Conservation (phyloP, 1,140 invertebrate genomes). For the Drosophila lacertosa region DNA sequence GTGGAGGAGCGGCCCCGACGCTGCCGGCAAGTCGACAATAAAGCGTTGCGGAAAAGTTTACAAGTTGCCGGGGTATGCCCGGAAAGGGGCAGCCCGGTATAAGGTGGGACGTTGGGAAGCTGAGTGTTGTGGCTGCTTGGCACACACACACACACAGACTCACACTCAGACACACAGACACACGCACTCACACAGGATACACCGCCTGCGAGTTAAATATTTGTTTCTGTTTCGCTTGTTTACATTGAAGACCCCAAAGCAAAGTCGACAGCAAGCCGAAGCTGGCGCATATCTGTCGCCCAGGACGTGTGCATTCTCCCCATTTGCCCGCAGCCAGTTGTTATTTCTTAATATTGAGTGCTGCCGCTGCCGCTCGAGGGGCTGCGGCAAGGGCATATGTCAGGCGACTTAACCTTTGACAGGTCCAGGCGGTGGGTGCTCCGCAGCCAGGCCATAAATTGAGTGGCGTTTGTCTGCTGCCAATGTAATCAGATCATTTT, state of each 20-base stretch:
- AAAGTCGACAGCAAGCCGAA: constrained; percentile 39
- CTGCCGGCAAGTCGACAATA: constrained; percentile 53
- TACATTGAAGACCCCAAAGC: constrained; percentile 75
- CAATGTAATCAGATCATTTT: constrained; percentile 52
- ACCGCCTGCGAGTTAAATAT: constrained; percentile 70
- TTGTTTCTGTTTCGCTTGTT: constrained; percentile 67
- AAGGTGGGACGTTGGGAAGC: constrained; percentile 3
- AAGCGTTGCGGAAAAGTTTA: constrained; percentile 65
- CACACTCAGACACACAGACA: constrained; percentile 10
- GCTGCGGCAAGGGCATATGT: constrained; percentile 34
- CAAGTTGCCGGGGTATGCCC: constrained; percentile 44
- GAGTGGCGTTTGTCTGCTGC: constrained; percentile 39
- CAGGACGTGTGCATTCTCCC: constrained; percentile 35
- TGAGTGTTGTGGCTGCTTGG: constrained; percentile 44
- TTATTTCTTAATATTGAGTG: constrained; percentile 80
- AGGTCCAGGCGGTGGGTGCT: constrained; percentile 6
- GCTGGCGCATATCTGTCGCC: constrained; percentile 21
- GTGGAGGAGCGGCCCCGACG: constrained; percentile 10
- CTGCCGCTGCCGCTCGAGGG: constrained; percentile 8
- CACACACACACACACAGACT: constrained; percentile 25
- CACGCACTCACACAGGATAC: constrained; percentile 12
- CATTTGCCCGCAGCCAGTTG: constrained; percentile 59
- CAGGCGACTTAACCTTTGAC: constrained; percentile 50
- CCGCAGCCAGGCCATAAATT: constrained; percentile 32
- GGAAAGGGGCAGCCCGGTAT: neutral